Conservation (phyloP, 2,113 vertebrate species). For the Theristicus caerulescens region DNA sequence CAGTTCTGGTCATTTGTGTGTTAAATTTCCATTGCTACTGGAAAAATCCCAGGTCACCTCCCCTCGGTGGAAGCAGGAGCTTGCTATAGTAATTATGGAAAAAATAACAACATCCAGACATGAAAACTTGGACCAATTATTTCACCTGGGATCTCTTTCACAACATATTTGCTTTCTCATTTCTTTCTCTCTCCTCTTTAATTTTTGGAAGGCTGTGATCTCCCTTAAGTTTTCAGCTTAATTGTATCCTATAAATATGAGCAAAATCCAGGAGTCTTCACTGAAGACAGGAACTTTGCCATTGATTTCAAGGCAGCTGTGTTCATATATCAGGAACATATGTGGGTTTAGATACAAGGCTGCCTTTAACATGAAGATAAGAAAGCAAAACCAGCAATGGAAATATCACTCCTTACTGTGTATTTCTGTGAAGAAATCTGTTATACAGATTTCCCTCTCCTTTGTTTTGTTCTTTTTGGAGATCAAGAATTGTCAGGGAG, state of each 20-base stretch:
- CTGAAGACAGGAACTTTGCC: not conserved
- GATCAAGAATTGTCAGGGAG: not conserved
- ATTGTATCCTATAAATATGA: not conserved
- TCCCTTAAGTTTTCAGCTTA: not conserved
- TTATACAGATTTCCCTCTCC: not conserved
- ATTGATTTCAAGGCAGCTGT: not conserved
- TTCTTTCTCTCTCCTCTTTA: constrained; percentile 25
- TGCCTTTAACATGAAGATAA: not conserved
- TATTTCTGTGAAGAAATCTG: not conserved
- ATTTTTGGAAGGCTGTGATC: constrained; percentile 10
- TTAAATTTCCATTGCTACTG: constrained; percentile 46
- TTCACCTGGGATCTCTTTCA: constrained; percentile 56
- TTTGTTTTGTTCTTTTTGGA: not conserved
- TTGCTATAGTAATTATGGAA: constrained; percentile 56
- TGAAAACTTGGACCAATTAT: constrained; percentile 37
- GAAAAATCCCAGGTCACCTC: constrained; percentile 33
- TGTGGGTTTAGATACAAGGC: not conserved
- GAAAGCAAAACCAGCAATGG: not conserved
- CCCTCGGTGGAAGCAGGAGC: not conserved
- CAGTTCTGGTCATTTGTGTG: not conserved
- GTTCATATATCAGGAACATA: not conserved
- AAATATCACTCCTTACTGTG: not conserved
- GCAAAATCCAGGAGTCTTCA: not conserved
- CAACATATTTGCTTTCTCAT: not conserved
- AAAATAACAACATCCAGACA: constrained; percentile 58